A percentile compares a stretch with the other conserved stretches of the same genome.
phyloP scores from a whole-genome alignment of 2,888 invertebrate genomes.

The Eupeodes luniger region DNA sequence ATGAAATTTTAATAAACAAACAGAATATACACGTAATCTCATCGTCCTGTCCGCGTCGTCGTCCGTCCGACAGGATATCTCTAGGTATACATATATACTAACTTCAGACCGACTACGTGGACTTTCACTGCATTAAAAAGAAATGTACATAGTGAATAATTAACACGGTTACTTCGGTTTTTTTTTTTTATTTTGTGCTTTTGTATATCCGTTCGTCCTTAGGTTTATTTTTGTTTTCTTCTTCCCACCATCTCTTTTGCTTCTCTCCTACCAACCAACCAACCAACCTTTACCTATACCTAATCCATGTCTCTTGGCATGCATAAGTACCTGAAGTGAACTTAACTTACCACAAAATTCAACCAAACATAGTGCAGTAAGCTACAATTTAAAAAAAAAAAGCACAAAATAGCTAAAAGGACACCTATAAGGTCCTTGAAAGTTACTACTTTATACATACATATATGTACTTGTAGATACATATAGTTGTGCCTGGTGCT shows the following conservation, averaged over 20 bases:
- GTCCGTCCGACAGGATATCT: slow-evolving; percentile 47
- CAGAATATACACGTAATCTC: slow-evolving; percentile 48
- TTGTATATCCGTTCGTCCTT: slow-evolving; percentile 11
- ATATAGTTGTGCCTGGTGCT: slow-evolving; percentile 10
- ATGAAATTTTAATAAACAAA: slow-evolving; percentile 52
- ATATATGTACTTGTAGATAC: neutral
- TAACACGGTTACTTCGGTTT: slow-evolving; percentile 53
- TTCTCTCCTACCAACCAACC: neutral
- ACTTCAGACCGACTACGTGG: neutral
- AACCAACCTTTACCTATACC: neutral
- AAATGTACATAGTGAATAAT: slow-evolving; percentile 73
- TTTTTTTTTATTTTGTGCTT: slow-evolving; percentile 10
- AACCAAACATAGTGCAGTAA: slow-evolving; percentile 48
- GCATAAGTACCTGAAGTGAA: slow-evolving; percentile 45
- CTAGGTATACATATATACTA: neutral
- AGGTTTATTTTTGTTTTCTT: neutral
- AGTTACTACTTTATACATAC: slow-evolving; percentile 9
- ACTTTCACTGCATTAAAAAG: slow-evolving; percentile 56
- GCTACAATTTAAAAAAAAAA: slow-evolving; percentile 19
- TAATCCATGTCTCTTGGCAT: slow-evolving; percentile 12
- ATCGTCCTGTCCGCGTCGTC: slow-evolving; percentile 1
- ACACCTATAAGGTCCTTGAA: slow-evolving; percentile 63
- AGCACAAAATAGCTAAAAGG: slow-evolving; percentile 55
- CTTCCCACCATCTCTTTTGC: neutral
- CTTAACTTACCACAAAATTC: slow-evolving; percentile 54